Percentiles rank a stretch among this genome's conserved stretches.
phyloP scores from a whole-genome alignment of 2,888 invertebrate species.

The Embidobia sp. region DNA sequence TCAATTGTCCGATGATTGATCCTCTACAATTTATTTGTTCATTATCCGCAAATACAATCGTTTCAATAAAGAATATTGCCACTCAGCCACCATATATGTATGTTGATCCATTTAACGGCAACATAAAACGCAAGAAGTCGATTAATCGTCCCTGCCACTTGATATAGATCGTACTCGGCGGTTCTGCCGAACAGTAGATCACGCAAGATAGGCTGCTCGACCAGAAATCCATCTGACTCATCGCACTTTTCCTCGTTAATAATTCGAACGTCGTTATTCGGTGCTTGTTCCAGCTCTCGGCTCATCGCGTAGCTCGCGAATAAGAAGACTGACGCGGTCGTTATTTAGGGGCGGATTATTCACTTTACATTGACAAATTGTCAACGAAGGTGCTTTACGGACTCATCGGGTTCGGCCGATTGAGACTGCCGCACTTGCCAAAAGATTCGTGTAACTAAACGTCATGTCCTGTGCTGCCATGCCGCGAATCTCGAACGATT shows the following conservation, averaged over 20 bases:
- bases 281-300: neutral
- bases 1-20: constrained; percentile 6
- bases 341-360: constrained; percentile 12
- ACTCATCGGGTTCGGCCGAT: constrained; percentile 31
- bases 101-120: constrained; percentile 74
- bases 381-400: constrained; percentile 11
- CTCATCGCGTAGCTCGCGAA: neutral
- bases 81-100: constrained; percentile 70
- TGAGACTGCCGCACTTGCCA: constrained; percentile 52
- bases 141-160: constrained; percentile 72
- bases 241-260: constrained; percentile 17
- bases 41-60: constrained; percentile 16
- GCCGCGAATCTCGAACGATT: constrained; percentile 47
- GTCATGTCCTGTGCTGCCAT: constrained; percentile 37
- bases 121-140: constrained; percentile 72
- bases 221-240: constrained; percentile 63
- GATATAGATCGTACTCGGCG: constrained; percentile 66
- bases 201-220: constrained; percentile 69
- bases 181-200: constrained; percentile 69
- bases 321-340: neutral
- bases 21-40: constrained; percentile 7
- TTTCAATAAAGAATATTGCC: constrained; percentile 57
- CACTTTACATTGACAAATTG: constrained; percentile 6
- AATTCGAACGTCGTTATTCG: neutral
- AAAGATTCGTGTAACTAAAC: constrained; percentile 44